Evolutionary conservation across 2,113 vertebrate species (phyloP).

Genomic region (Ptilonorhynchus violaceus): DNA sequence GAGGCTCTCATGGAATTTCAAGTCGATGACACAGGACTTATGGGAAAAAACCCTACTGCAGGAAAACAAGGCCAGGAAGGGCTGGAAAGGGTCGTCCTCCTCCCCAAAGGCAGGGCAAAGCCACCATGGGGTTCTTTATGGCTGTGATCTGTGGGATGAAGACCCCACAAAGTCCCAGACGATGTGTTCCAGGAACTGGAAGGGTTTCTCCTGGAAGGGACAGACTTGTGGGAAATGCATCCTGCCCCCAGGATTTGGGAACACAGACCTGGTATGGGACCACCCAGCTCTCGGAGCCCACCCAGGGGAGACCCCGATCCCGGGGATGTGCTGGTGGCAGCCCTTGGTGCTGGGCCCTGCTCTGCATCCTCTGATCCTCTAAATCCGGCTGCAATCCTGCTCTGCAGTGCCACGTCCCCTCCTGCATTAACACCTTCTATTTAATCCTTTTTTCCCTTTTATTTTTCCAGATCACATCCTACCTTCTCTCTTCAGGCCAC

Average conservation of each 20-base stretch:
- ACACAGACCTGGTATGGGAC: background rate
- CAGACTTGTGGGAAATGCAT: rapidly evolving
- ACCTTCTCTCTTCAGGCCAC: background rate
- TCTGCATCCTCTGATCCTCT: rapidly evolving
- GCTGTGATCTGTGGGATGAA: background rate
- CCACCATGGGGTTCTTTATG: background rate
- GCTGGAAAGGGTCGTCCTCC: background rate
- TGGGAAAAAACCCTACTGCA: background rate
- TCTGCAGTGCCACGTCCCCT: background rate
- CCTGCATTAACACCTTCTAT: background rate
- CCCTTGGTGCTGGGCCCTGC: background rate
- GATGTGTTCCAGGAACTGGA: background rate
- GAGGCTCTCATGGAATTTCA: background rate
- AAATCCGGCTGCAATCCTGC: background rate
- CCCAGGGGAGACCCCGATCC: background rate
- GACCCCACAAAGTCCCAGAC: background rate
- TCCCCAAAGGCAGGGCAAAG: background rate
- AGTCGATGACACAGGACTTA: background rate
- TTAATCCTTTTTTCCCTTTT: background rate
- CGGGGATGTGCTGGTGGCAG: background rate
- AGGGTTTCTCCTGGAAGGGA: background rate
- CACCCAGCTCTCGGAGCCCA: background rate
- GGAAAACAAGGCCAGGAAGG: background rate
- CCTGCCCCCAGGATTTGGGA: background rate
- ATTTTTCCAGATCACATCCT: background rate